Evolutionary conservation across 2,113 vertebrate species (phyloP).

Genomic region (Coptodon rendalli): DNA sequence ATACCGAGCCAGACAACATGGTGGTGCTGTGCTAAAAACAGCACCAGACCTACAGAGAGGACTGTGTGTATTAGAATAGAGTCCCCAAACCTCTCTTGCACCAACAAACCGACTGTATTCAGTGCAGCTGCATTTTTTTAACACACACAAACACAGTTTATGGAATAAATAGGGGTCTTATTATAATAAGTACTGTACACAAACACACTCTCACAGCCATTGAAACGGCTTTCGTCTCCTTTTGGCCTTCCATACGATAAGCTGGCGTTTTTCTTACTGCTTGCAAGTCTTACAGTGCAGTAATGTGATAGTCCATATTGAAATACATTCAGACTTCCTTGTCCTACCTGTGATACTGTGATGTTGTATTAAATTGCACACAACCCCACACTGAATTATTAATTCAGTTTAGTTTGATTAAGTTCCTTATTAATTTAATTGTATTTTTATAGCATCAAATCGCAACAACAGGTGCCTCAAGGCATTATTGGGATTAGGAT

Average conservation of each 20-base stretch:
- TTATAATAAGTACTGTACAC: not conserved
- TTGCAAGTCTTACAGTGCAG: not conserved
- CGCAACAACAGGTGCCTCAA: accelerated
- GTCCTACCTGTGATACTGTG: not conserved
- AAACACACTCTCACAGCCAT: not conserved
- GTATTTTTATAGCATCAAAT: not conserved
- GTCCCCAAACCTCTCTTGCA: not conserved
- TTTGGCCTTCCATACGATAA: not conserved
- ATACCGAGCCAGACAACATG: not conserved
- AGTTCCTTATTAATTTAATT: not conserved
- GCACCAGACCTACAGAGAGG: not conserved
- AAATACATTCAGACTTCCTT: not conserved
- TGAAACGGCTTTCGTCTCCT: not conserved
- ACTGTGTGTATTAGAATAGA: not conserved
- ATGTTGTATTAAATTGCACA: not conserved
- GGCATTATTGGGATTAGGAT: accelerated
- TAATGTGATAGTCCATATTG: not conserved
- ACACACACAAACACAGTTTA: not conserved
- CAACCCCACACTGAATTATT: not conserved
- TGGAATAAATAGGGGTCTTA: not conserved
- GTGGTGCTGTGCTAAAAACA: conserved; percentile 19
- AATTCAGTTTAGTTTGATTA: not conserved
- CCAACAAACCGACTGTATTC: not conserved
- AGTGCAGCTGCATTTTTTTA: not conserved
- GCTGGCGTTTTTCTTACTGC: not conserved